A percentile compares a stretch with the other conserved stretches of the same genome.
Conservation (phyloP, 2,888 invertebrate genomes). For the Adelognathus sp. region DNA sequence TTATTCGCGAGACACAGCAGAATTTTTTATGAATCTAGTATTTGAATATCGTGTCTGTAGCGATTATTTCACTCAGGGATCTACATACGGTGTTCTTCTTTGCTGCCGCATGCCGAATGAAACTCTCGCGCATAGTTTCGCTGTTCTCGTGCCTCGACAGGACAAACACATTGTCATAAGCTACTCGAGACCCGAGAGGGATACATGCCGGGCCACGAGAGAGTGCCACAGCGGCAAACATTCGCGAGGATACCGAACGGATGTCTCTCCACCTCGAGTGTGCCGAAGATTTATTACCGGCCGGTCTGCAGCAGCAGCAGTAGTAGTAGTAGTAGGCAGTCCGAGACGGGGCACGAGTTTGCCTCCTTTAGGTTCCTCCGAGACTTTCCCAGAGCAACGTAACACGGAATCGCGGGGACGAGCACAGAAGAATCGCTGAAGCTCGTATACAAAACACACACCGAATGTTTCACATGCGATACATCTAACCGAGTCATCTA, state of each 20-base stretch:
- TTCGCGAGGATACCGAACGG: slow-evolving; percentile 55
- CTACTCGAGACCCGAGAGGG: slow-evolving; percentile 18
- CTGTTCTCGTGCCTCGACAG: slow-evolving; percentile 25
- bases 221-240: slow-evolving; percentile 10
- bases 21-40: slow-evolving; percentile 4
- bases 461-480: background rate
- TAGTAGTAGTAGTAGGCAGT: too few relatives aligned
- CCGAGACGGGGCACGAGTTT: slow-evolving; percentile 61
- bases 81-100: background rate
- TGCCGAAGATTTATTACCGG: slow-evolving; percentile 77
- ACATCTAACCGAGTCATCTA: background rate
- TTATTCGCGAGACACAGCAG: slow-evolving; percentile 20
- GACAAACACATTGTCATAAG: slow-evolving; percentile 60
- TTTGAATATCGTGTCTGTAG: slow-evolving; percentile 38
- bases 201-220: slow-evolving; percentile 10
- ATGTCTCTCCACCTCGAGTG: slow-evolving; percentile 75
- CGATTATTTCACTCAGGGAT: slow-evolving; percentile 11
- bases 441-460: background rate
- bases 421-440: background rate
- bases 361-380: slow-evolving; percentile 39
- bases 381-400: slow-evolving; percentile 75
- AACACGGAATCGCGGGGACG: slow-evolving; percentile 54
- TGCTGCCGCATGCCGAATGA: slow-evolving; percentile 26
- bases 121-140: slow-evolving; percentile 9
- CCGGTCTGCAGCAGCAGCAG: slow-evolving; percentile 29